Conservation (phyloP, 1,140 invertebrate species). For the Caenorhabditis remanei region DNA sequence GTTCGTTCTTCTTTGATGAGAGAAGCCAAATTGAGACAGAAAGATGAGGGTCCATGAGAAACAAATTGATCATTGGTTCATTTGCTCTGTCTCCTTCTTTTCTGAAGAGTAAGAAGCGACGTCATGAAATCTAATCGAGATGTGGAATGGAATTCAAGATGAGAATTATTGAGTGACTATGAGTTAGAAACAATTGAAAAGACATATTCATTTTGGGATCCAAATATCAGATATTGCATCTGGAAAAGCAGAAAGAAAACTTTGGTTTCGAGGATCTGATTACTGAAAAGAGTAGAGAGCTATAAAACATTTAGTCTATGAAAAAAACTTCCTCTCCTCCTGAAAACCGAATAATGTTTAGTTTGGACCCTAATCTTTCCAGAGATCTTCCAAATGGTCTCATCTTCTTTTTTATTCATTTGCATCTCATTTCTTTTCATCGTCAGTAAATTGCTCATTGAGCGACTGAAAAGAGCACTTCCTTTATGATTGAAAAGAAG, state of each 20-base stretch:
- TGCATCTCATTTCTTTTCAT: conserved; percentile 4
- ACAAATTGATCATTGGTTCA: conserved; percentile 49
- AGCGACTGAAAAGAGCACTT: not conserved
- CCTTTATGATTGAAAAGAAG: not conserved
- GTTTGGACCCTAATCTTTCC: not conserved
- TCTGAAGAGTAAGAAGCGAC: not conserved
- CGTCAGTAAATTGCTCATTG: conserved; percentile 8
- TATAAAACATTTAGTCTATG: too few species aligned
- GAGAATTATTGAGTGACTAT: not conserved
- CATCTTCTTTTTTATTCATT: not conserved
- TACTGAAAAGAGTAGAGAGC: too few species aligned
- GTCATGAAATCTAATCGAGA: conserved; percentile 15
- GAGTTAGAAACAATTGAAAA: too few species aligned
- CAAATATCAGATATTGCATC: too few species aligned
- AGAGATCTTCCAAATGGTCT: not conserved
- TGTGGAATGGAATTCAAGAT: not conserved
- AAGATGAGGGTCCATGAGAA: not conserved
- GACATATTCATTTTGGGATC: too few species aligned
- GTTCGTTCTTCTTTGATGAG: conserved; percentile 21
- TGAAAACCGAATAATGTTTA: not conserved
- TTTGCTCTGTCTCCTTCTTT: not conserved
- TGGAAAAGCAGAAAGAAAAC: too few species aligned
- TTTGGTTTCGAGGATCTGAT: too few species aligned
- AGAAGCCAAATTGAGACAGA: conserved; percentile 14
- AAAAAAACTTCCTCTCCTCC: not conserved